A percentile compares a stretch with the other conserved stretches of the same genome.
These are phyloP conservation scores for Sigmodon hispidus DNA, from an alignment of 2,113 vertebrate species.

Conservation along the genomic window DNA sequence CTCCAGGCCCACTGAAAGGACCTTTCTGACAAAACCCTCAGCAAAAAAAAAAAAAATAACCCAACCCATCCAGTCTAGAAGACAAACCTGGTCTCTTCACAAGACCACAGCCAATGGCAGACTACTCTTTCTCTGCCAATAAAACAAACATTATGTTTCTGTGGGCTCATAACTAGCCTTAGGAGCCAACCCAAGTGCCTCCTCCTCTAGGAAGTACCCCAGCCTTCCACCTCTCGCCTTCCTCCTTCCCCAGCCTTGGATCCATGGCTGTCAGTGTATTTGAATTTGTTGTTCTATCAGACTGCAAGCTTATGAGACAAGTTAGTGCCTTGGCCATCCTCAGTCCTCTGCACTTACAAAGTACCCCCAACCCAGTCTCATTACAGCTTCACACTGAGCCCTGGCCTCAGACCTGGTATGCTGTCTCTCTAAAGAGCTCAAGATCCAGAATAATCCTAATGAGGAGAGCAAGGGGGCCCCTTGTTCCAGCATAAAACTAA, in stretches of 20 bases:
- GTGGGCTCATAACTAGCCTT: neutral
- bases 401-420: neutral
- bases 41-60: neutral
- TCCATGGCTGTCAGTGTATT: neutral
- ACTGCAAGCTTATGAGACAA: neutral
- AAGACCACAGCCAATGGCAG: neutral
- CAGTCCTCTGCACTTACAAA: neutral
- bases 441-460: neutral
- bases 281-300: neutral
- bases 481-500: neutral
- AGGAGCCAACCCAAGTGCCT: neutral
- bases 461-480: neutral
- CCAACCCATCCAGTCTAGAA: neutral
- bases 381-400: neutral
- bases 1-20: neutral
- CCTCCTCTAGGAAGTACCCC: neutral
- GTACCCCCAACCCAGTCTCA: neutral
- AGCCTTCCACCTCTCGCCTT: neutral
- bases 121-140: neutral
- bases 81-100: neutral
- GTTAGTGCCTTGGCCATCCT: neutral
- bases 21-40: neutral
- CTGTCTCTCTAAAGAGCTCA: neutral
- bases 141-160: neutral
- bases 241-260: neutral